These are phyloP conservation scores for Opisthograptis luteolata DNA, from an alignment of 2,888 invertebrate species.

Conservation along the genomic window DNA sequence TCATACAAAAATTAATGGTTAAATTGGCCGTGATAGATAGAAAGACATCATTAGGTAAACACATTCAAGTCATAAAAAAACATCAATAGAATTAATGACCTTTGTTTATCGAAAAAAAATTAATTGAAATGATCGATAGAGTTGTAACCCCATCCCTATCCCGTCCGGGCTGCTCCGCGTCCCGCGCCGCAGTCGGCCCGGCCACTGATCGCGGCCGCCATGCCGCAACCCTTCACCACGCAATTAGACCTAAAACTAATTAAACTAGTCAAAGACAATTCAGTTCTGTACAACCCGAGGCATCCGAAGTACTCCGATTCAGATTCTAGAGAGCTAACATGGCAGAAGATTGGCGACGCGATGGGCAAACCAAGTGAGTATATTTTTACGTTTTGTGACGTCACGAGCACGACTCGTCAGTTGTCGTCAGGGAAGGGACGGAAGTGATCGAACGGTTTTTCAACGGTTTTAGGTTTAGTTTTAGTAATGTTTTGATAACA, in stretches of 20 bases:
- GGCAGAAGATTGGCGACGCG: conserved; percentile 74
- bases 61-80: too few species aligned
- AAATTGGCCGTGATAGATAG: too few species aligned
- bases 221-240: conserved; percentile 73
- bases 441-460: background rate
- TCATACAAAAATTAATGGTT: too few species aligned
- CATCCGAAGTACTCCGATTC: conserved; percentile 64
- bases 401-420: background rate
- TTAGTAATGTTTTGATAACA: background rate
- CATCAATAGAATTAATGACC: too few species aligned
- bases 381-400: conserved; percentile 17
- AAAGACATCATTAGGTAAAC: too few species aligned
- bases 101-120: too few species aligned
- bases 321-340: conserved; percentile 67
- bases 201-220: conserved; percentile 39
- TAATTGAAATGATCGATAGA: too few species aligned
- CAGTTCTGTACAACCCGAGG: conserved; percentile 62
- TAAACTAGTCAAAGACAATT: conserved; percentile 62
- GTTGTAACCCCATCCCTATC: conserved; percentile 33
- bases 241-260: conserved; percentile 62
- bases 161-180: conserved; percentile 21
- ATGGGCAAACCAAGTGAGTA: conserved; percentile 68
- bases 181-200: conserved; percentile 33
- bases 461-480: background rate
- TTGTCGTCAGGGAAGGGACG: conserved; percentile 2